These are phyloP conservation scores for Lamproptera curius DNA, from an alignment of 2,888 invertebrate species.

Conservation along the genomic window DNA sequence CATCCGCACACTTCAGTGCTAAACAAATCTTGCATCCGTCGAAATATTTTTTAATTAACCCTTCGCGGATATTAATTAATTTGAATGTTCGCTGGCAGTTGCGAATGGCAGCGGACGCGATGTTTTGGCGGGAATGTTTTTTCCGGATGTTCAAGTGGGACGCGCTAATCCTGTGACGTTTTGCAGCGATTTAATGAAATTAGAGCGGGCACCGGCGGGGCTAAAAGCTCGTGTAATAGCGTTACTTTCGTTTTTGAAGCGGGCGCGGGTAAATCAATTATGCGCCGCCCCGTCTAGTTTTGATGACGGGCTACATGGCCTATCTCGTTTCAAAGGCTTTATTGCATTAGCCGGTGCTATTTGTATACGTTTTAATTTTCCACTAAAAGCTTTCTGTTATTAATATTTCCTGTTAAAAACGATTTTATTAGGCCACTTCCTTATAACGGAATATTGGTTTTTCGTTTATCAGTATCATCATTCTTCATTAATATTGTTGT, in stretches of 20 bases:
- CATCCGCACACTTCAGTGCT: too few species aligned
- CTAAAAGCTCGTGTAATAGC: conserved; percentile 40
- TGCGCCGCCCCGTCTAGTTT: conserved; percentile 30
- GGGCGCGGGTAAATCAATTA: conserved; percentile 36
- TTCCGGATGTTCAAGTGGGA: conserved; percentile 22
- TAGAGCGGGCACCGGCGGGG: conserved; percentile 31
- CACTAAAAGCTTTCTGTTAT: conserved; percentile 4
- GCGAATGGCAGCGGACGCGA: conserved; percentile 13
- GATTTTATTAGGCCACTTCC: too few species aligned
- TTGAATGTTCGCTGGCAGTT: conserved; percentile 18
- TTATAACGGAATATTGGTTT: too few species aligned
- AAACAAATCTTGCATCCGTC: conserved; percentile 2
- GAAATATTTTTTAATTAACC: conserved; percentile 18
- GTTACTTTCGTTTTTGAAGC: conserved; percentile 38
- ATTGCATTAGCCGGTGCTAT: conserved; percentile 14
- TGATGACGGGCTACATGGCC: conserved; percentile 29
- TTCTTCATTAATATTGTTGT: too few species aligned
- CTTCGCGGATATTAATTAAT: conserved; percentile 15
- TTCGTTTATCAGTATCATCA: too few species aligned
- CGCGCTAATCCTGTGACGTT: conserved; percentile 28
- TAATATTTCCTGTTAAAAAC: too few species aligned
- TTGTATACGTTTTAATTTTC: conserved; percentile 15
- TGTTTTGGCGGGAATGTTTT: conserved; percentile 18
- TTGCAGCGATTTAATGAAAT: conserved; percentile 33
- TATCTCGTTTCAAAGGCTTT: conserved; percentile 35